These are phyloP conservation scores for Dermochelys coriacea DNA, from an alignment of 2,797 vertebrate genomes.

Conservation along the genomic window DNA sequence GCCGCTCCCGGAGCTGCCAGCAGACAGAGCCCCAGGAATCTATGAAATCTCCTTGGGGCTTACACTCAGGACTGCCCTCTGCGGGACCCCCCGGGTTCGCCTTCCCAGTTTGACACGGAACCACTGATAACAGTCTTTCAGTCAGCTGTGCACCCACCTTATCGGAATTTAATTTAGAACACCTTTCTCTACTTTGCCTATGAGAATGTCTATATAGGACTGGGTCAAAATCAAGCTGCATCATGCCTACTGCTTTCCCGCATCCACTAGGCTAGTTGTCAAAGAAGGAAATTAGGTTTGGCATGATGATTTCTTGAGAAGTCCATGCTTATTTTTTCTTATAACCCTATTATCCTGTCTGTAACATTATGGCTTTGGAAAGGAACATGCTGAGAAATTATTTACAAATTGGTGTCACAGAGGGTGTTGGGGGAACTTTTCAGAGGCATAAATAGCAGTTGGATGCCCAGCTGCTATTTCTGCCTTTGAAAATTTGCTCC, in stretches of 20 bases:
- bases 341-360: not conserved
- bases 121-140: not conserved
- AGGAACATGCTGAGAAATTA: not conserved
- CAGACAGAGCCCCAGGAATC: too few species aligned
- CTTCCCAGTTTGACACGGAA: not conserved
- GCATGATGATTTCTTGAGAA: not conserved
- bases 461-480: not conserved
- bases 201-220: not conserved
- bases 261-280: not conserved
- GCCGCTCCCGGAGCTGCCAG: too few species aligned
- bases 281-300: too few species aligned
- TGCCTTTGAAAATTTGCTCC: not conserved
- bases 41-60: too few species aligned
- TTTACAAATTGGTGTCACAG: not conserved
- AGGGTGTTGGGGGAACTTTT: not conserved
- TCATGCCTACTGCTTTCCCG: accelerated
- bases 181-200: not conserved
- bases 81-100: not conserved
- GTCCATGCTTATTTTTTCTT: not conserved
- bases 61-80: not conserved
- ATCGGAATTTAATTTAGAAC: not conserved
- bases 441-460: not conserved
- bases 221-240: not conserved
- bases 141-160: not conserved
- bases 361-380: not conserved